Evolutionary conservation across 2,113 vertebrate genomes (phyloP).

Genomic region (Chunga burmeisteri): DNA sequence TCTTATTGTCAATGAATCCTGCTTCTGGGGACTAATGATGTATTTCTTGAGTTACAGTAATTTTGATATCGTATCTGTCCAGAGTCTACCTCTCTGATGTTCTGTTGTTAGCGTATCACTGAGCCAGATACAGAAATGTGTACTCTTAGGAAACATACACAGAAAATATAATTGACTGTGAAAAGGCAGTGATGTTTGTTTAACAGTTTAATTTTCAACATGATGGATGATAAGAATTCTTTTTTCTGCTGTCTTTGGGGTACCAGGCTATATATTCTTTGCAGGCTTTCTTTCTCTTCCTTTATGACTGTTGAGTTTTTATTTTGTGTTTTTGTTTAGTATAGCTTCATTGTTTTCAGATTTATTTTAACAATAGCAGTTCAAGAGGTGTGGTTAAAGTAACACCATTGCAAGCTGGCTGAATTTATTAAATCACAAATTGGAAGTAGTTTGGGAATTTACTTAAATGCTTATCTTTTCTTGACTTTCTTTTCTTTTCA

Average conservation of each 20-base stretch:
- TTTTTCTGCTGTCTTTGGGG: background rate
- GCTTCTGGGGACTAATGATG: background rate
- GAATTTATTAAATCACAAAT: background rate
- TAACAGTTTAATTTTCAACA: background rate
- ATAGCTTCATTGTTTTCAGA: background rate
- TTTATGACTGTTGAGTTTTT: background rate
- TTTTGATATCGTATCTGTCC: rapidly evolving
- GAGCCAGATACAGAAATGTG: background rate
- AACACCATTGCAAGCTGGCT: background rate
- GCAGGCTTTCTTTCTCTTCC: background rate
- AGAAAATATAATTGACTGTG: background rate
- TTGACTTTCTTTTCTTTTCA: background rate
- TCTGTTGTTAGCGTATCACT: background rate
- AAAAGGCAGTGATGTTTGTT: background rate
- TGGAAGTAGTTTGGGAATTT: background rate
- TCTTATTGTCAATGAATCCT: background rate
- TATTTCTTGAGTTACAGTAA: background rate
- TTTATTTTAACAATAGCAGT: background rate
- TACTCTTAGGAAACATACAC: background rate
- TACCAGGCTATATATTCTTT: background rate
- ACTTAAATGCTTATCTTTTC: background rate
- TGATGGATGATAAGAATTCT: background rate
- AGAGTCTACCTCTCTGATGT: background rate
- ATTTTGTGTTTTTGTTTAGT: background rate
- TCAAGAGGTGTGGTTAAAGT: background rate